A percentile compares a stretch with the other conserved stretches of the same genome.
These are phyloP conservation scores for Melanophora roralis DNA, from an alignment of 2,888 invertebrate species.

Conservation along the genomic window DNA sequence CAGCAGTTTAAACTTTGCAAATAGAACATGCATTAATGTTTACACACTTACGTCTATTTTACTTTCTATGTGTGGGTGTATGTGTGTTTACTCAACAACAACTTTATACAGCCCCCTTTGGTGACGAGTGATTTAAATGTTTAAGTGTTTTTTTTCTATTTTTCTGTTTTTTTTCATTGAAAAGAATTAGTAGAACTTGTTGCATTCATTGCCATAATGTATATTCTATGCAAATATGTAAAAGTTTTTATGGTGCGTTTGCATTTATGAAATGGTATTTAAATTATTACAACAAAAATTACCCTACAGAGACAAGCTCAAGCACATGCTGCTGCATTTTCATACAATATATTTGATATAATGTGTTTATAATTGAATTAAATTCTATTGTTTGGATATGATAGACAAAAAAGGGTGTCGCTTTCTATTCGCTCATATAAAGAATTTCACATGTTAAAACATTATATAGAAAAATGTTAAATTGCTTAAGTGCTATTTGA, in stretches of 20 bases:
- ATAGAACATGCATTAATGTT: neutral
- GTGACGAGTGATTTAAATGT: constrained; percentile 51
- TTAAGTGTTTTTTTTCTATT: neutral
- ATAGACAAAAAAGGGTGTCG: constrained; percentile 58
- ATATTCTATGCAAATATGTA: neutral
- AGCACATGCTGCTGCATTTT: constrained; percentile 32
- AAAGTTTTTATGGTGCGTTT: neutral
- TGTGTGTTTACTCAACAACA: constrained; percentile 2
- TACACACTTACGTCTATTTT: neutral
- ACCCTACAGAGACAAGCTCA: constrained; percentile 32
- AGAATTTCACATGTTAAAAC: neutral
- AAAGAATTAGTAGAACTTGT: constrained; percentile 53
- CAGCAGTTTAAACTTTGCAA: constrained; percentile 13
- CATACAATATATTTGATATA: constrained; percentile 17
- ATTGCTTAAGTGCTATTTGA: neutral
- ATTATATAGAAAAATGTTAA: neutral
- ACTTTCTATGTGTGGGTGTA: too few species aligned
- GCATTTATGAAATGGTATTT: constrained; percentile 35
- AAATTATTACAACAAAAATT: constrained; percentile 59
- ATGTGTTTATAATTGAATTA: constrained; percentile 50
- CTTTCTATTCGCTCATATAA: constrained; percentile 16
- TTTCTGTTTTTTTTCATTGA: constrained; percentile 23
- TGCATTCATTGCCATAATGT: constrained; percentile 32
- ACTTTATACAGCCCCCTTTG: constrained; percentile 25
- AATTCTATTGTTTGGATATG: constrained; percentile 25